Evolutionary conservation across 2,888 invertebrate genomes (phyloP).

Genomic region (Mythimna albipuncta): DNA sequence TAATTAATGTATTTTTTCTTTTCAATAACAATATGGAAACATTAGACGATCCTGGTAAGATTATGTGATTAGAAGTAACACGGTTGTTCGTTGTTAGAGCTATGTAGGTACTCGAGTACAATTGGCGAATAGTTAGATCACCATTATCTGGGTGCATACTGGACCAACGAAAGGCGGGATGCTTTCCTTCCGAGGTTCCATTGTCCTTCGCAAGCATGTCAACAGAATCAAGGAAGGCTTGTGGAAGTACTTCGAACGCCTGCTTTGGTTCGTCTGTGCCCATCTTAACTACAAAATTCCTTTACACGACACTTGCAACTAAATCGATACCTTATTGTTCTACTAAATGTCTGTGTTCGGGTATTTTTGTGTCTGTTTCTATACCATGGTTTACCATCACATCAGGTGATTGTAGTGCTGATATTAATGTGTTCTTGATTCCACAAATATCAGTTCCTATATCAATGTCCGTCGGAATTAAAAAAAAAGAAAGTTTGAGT

Average conservation of each 20-base stretch:
- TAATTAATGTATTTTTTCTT: constrained; percentile 86
- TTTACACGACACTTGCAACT: constrained; percentile 70
- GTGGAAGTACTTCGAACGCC: not conserved
- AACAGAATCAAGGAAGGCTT: constrained; percentile 4
- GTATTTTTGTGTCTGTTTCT: constrained; percentile 55
- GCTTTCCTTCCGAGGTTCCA: constrained; percentile 3
- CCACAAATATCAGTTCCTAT: not conserved
- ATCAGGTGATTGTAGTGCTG: constrained; percentile 31
- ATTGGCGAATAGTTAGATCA: constrained; percentile 65
- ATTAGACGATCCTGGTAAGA: constrained; percentile 90
- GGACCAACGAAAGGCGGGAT: constrained; percentile 12
- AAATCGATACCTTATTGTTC: constrained; percentile 68
- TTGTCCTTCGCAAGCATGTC: constrained; percentile 2
- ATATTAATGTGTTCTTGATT: constrained; percentile 32
- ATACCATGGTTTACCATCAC: constrained; percentile 68
- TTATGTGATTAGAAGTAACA: constrained; percentile 70
- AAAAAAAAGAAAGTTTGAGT: constrained; percentile 6
- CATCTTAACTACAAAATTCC: constrained; percentile 38
- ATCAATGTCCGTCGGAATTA: not conserved
- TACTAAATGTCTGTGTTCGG: constrained; percentile 59
- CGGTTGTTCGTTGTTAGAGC: constrained; percentile 72
- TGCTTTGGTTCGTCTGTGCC: constrained; percentile 21
- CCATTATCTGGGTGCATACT: constrained; percentile 22
- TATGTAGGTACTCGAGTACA: constrained; percentile 70
- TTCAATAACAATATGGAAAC: constrained; percentile 87